A percentile compares a stretch with the other conserved stretches of the same genome.
phyloP scores from a whole-genome alignment of 2,888 invertebrate species.

The Amphipoea oculea region DNA sequence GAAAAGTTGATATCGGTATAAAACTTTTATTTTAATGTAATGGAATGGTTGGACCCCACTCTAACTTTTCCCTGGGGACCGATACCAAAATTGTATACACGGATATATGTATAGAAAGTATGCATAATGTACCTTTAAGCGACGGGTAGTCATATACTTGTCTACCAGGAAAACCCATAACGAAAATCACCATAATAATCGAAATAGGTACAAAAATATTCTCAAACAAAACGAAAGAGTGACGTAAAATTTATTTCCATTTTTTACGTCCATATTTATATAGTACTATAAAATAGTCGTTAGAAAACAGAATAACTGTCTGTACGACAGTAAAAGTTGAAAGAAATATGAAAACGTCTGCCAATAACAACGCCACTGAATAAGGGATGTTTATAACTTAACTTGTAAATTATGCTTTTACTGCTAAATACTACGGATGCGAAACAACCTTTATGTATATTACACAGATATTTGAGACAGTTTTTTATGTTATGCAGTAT shows the following conservation, averaged over 20 bases:
- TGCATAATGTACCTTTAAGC: not conserved
- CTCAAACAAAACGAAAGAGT: constrained; percentile 40
- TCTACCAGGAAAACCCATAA: constrained; percentile 7
- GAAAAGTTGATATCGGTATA: constrained; percentile 42
- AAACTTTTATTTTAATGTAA: constrained; percentile 49
- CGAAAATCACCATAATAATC: constrained; percentile 27
- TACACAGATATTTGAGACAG: constrained; percentile 24
- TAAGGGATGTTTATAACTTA: constrained; percentile 60
- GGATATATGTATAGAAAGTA: not conserved
- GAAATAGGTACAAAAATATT: constrained; percentile 23
- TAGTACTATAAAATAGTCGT: constrained; percentile 55
- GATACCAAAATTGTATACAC: constrained; percentile 4
- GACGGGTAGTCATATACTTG: not conserved
- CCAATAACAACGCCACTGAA: constrained; percentile 62
- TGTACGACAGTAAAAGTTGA: constrained; percentile 58
- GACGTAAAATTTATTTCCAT: constrained; percentile 50
- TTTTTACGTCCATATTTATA: constrained; percentile 61
- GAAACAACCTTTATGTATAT: constrained; percentile 35
- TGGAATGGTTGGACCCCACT: constrained; percentile 30
- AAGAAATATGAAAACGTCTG: constrained; percentile 67
- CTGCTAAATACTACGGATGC: constrained; percentile 42
- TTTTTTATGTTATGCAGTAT: constrained; percentile 29
- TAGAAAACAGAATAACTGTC: constrained; percentile 59
- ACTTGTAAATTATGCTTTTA: constrained; percentile 61
- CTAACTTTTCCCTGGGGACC: constrained; percentile 13